Conservation (phyloP, 2,113 vertebrate species). For the Platysteira castanea region DNA sequence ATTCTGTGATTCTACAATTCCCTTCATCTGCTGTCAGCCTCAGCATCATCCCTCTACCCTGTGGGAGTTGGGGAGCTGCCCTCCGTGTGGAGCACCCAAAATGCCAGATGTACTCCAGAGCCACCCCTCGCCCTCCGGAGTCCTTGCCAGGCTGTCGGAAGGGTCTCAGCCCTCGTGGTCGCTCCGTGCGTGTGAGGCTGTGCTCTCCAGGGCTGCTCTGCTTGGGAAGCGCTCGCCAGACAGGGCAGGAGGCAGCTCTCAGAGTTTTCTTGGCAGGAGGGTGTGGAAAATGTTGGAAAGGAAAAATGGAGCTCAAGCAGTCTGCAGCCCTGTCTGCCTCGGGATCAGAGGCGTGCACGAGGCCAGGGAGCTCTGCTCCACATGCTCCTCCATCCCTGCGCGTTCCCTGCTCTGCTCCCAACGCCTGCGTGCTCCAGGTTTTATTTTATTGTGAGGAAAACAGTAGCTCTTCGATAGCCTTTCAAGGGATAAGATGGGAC, state of each 20-base stretch:
- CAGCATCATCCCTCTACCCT: neutral
- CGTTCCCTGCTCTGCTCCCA: neutral
- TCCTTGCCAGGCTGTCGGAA: neutral
- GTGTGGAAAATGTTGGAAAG: conserved; percentile 38
- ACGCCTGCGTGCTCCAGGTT: neutral
- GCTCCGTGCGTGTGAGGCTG: neutral
- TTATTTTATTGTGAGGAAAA: neutral
- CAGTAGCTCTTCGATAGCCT: neutral
- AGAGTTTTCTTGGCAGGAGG: conserved; percentile 29
- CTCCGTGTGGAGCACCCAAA: neutral
- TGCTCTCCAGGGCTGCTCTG: neutral
- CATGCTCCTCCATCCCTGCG: fast-evolving
- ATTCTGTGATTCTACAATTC: neutral
- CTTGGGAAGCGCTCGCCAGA: neutral
- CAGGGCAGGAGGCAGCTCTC: neutral
- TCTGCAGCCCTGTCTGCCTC: neutral
- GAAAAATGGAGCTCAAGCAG: neutral
- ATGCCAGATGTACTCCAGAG: neutral
- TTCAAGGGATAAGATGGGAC: neutral
- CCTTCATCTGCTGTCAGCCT: neutral
- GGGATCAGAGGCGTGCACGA: fast-evolving
- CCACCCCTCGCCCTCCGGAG: fast-evolving
- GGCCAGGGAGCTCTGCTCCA: neutral
- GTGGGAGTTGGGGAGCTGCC: neutral
- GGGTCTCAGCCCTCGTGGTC: neutral